Evolutionary conservation across 2,113 vertebrate genomes (phyloP).

Genomic region (Takifugu bimaculatus): DNA sequence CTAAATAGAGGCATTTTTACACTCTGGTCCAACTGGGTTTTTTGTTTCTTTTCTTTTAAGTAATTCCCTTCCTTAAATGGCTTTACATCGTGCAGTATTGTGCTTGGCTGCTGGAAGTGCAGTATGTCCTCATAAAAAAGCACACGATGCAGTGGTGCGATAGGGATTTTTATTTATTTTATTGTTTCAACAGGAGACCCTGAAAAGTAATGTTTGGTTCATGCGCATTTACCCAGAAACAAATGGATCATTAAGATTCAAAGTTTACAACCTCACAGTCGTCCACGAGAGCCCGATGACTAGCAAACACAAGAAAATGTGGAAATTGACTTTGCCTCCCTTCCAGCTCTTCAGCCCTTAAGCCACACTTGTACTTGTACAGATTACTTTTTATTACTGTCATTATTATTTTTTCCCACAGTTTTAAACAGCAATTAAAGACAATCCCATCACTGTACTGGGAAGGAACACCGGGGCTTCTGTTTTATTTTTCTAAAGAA

Average conservation of each 20-base stretch:
- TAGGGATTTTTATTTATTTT: conserved; percentile 16
- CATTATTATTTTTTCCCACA: background rate
- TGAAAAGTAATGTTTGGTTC: conserved; percentile 12
- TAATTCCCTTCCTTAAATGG: conserved; percentile 34
- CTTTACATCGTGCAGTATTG: conserved; percentile 62
- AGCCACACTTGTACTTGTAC: no score
- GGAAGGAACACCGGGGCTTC: background rate
- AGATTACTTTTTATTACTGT: no score
- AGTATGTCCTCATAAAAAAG: conserved; percentile 35
- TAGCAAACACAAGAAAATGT: conserved; percentile 11
- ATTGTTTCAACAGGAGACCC: conserved; percentile 16
- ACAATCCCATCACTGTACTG: background rate
- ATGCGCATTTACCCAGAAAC: conserved; percentile 41
- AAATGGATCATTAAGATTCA: conserved; percentile 19
- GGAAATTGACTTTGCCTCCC: background rate
- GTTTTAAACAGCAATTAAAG: conserved; percentile 13
- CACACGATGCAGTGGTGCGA: conserved; percentile 33
- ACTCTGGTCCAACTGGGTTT: conserved; percentile 11
- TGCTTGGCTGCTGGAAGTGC: conserved; percentile 35
- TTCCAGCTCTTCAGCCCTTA: background rate
- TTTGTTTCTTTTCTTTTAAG: conserved; percentile 7
- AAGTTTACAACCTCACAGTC: conserved; percentile 11
- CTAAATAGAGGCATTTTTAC: conserved; percentile 32
- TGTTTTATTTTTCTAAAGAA: background rate
- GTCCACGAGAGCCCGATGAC: conserved; percentile 5